phyloP scores from a whole-genome alignment of 2,888 invertebrate genomes.

The Cheilosia pagana region DNA sequence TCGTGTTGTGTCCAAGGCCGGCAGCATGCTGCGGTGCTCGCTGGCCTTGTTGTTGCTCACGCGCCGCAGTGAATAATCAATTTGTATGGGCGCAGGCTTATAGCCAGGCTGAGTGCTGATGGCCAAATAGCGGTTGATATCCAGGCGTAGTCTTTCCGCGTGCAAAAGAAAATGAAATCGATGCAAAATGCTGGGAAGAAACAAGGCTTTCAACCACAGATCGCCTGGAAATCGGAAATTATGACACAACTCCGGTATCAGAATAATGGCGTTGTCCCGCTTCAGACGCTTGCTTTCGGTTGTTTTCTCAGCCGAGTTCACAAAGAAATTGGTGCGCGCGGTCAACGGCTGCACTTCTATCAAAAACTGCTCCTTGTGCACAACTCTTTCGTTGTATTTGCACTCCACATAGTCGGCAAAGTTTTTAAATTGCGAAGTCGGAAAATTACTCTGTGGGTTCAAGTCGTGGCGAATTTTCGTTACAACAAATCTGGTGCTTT shows the following conservation, averaged over 20 bases:
- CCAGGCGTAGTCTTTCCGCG: constrained; percentile 82
- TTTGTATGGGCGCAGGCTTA: constrained; percentile 78
- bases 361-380: constrained; percentile 87
- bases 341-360: constrained; percentile 88
- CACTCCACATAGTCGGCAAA: constrained; percentile 90
- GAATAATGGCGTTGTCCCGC: constrained; percentile 85
- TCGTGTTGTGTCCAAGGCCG: constrained; percentile 77
- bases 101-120: constrained; percentile 77
- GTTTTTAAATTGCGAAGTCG: constrained; percentile 85
- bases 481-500: constrained; percentile 87
- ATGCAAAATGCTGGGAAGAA: constrained; percentile 93
- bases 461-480: constrained; percentile 87
- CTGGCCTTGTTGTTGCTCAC: constrained; percentile 77
- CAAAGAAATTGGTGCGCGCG: constrained; percentile 81
- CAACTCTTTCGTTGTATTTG: constrained; percentile 89
- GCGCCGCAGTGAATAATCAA: constrained; percentile 80
- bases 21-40: constrained; percentile 77
- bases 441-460: constrained; percentile 88
- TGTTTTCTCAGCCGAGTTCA: constrained; percentile 77
- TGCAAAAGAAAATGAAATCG: constrained; percentile 84
- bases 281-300: constrained; percentile 71
- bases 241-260: constrained; percentile 95
- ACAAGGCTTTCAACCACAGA: constrained; percentile 93
- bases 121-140: constrained; percentile 80
- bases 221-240: constrained; percentile 88